Evolutionary conservation across 2,888 invertebrate species (phyloP), one percentile per base, ranked within the genome.

Genomic region (Drosophila leonis): DNA sequence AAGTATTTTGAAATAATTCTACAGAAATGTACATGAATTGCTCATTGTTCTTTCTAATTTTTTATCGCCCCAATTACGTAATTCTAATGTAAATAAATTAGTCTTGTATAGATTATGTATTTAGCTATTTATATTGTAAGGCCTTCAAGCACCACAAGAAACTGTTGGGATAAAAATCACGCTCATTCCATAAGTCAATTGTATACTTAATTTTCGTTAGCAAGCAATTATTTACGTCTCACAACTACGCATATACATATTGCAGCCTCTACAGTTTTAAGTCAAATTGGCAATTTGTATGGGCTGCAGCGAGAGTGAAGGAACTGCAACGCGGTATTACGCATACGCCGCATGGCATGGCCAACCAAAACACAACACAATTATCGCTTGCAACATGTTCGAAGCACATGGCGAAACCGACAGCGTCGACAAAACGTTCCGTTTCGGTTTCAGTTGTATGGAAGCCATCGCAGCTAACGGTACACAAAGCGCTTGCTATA

Each of bases 341-440:
- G 61, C 66, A 78, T 71, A 73, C 66, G 65, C 75, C 75, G 65
- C 54, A 48, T 71, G 42, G 62, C 46, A n/a, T n/a, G 35, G 61
- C 78, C 61, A 88, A 77, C 87, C 86, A 83, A 82, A 87, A 83
- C 88, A 83, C 84, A 87, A 87, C 88, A 83, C 66, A 65, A 57
- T 56, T 57, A 39, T 66, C 66, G 52, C 66, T 46, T 75, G 56
- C 78, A 83, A 78, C 87, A 79, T 80, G 83, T 73, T 86, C 55
- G 80, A 75, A 87, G 80, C 80, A 81, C 85, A 78, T 81, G 78
- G 79, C 63, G 46, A 64, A 54, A 64, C 76, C 73, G 59, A 65
- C 33, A 61, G 64, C 55, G 72, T 46, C 59, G 73, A 69, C 68
- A 54, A 67, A 74, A 61, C 18, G 65, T 75, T 82, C 62, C 37